A percentile compares a stretch with the other conserved stretches of the same genome.
phyloP scores from a whole-genome alignment of 35 echinoderm and acorn worm genomes.

The Chiridota heheva region DNA sequence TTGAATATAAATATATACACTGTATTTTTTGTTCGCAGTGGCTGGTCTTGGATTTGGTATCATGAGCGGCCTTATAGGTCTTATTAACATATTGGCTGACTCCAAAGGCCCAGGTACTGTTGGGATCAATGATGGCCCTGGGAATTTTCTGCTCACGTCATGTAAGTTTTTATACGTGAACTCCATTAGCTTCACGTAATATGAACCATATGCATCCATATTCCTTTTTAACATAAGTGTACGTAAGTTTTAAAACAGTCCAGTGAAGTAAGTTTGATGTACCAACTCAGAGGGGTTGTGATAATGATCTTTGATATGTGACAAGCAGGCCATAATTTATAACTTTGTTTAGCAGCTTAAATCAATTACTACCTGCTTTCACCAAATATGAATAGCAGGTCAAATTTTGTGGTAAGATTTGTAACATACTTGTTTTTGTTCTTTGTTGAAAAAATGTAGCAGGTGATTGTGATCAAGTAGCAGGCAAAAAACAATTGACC shows the following conservation, averaged over 20 bases:
- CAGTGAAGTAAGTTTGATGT: neutral
- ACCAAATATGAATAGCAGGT: too few species aligned
- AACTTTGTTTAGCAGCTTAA: neutral
- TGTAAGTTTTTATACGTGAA: slow-evolving; percentile 33
- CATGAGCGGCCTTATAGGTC: slow-evolving; percentile 87
- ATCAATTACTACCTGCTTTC: too few species aligned
- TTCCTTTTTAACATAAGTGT: neutral
- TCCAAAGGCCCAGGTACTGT: slow-evolving; percentile 93
- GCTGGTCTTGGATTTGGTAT: slow-evolving; percentile 94
- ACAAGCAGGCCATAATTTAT: neutral
- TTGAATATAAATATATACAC: too few species aligned
- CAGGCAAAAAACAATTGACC: too few species aligned
- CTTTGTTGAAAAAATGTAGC: too few species aligned
- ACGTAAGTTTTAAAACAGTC: neutral
- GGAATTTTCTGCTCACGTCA: slow-evolving; percentile 86
- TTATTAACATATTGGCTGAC: slow-evolving; percentile 90
- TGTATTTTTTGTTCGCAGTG: slow-evolving; percentile 55
- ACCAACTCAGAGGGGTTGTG: neutral
- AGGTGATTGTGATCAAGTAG: too few species aligned
- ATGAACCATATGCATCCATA: neutral
- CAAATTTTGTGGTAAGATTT: too few species aligned
- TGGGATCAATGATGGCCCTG: slow-evolving; percentile 56
- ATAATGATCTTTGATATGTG: neutral
- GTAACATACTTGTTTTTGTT: too few species aligned
- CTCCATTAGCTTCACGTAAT: neutral